A percentile compares a stretch with the other conserved stretches of the same genome.
These are phyloP conservation scores for Lagria hirta DNA, from an alignment of 2,888 invertebrate genomes.

Conservation along the genomic window DNA sequence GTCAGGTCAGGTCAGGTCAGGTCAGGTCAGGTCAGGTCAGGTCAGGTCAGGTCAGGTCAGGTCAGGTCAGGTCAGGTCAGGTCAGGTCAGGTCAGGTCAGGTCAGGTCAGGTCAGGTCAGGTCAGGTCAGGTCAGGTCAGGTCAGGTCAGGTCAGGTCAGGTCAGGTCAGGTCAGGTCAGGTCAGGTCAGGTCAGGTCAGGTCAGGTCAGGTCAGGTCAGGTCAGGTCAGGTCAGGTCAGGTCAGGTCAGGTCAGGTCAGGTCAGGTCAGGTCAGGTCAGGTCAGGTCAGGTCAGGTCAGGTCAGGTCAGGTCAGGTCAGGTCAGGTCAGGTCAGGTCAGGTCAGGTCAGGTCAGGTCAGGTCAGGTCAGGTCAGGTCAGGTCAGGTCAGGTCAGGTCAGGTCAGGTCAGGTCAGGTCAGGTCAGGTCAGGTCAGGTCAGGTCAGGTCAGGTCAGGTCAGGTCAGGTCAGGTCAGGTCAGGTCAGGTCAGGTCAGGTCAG, in stretches of 20 bases:
- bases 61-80: slow-evolving; percentile 13
- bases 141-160: slow-evolving; percentile 13
- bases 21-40: slow-evolving; percentile 13
- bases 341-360: slow-evolving; percentile 18
- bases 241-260: slow-evolving; percentile 13
- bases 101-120: slow-evolving; percentile 13
- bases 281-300: slow-evolving; percentile 12
- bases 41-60: slow-evolving; percentile 13
- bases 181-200: slow-evolving; percentile 13
- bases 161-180: slow-evolving; percentile 13
- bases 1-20: slow-evolving; percentile 13
- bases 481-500: no score
- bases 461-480: no score
- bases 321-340: slow-evolving; percentile 12
- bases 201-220: slow-evolving; percentile 13
- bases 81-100: slow-evolving; percentile 13
- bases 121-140: slow-evolving; percentile 13
- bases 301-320: slow-evolving; percentile 15
- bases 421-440: slow-evolving; percentile 18
- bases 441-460: no score
- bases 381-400: slow-evolving; percentile 18
- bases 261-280: slow-evolving; percentile 9
- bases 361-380: slow-evolving; percentile 18
- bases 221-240: slow-evolving; percentile 13
- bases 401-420: slow-evolving; percentile 16